phyloP scores from a whole-genome alignment of 2,113 vertebrate genomes.

The Pterophyllum scalare region DNA sequence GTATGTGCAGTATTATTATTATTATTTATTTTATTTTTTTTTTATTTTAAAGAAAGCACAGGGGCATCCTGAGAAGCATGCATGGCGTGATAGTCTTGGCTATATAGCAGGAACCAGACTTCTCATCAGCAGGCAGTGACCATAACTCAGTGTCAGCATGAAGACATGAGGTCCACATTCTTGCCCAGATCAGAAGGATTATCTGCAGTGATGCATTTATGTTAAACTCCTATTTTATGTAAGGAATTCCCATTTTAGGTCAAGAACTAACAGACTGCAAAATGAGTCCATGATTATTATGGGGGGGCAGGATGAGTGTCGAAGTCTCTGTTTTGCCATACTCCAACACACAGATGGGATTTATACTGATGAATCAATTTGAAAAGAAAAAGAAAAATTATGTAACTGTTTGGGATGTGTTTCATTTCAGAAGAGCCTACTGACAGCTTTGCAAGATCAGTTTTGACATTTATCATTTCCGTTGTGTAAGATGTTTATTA shows the following conservation, averaged over 20 bases:
- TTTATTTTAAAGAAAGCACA: background rate
- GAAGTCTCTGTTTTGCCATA: background rate
- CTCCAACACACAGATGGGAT: conserved; percentile 13
- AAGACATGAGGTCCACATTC: conserved; percentile 38
- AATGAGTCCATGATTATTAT: background rate
- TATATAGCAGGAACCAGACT: conserved; percentile 28
- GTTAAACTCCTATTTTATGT: conserved; percentile 24
- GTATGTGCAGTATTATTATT: conserved; percentile 25
- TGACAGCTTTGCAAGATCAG: background rate
- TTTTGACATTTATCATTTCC: conserved; percentile 17
- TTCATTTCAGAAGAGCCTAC: conserved; percentile 1
- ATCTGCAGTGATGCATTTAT: conserved; percentile 61
- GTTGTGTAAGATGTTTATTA: conserved; percentile 4
- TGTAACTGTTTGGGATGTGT: background rate
- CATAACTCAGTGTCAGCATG: conserved; percentile 28
- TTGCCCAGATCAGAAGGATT: conserved; percentile 61
- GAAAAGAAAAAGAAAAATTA: background rate
- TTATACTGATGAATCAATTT: conserved; percentile 16
- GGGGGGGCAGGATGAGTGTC: background rate
- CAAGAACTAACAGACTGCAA: conserved; percentile 9
- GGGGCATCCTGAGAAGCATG: conserved; percentile 66
- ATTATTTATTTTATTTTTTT: too few relatives aligned
- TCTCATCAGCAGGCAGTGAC: background rate
- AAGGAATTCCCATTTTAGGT: background rate
- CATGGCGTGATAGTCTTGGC: background rate